Evolutionary conservation across 2,888 invertebrate species (phyloP), one percentile per base, ranked within the genome.

Genomic region (Leucozona laternaria): DNA sequence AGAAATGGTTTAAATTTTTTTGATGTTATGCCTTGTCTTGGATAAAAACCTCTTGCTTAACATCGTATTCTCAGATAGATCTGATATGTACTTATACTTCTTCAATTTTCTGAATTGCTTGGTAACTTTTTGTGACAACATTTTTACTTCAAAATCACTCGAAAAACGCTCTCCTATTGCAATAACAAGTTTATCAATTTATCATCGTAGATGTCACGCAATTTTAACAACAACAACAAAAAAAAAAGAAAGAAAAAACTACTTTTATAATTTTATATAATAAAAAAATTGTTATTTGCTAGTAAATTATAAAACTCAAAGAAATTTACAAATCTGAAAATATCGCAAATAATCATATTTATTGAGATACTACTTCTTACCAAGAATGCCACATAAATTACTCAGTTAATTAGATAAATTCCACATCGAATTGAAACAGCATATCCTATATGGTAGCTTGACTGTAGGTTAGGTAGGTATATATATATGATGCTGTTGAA

Each of bases 351-450:
- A 75, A 75, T 75, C 83, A 84, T 79, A 70, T 84, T 79, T 79
- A 77, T 80, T 68, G 31, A 66, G 76, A 84, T 79, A 66, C 66
- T 40, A 64, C 20, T 50, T 43, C 76, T 68, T n/a, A 20, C 20
- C 53, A 68, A 53, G 68, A 25, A 71, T 72, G 53, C 40, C 72
- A 80, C 66, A 73, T 85, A 85, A 85, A 77, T 80, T 62, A 45
- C 60, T 50, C 43, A 57, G 60, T 72, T 85, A 85, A 85, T 85
- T 80, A 85, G 80, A 85, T 77, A 85, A 66, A 85, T 72, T 85
- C 68, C 37, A 40, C 48, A 31, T 68, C 64, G 66, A 80, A 76
- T 85, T 85, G 71, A 37, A 76, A 48, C 50, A 55, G 53, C 68
- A 83, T n/a, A n/a, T 79, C 50, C 72, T 70, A 57, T 11, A 6